Conservation (phyloP, 1,140 invertebrate species). For the Pollicipes pollicipes region DNA sequence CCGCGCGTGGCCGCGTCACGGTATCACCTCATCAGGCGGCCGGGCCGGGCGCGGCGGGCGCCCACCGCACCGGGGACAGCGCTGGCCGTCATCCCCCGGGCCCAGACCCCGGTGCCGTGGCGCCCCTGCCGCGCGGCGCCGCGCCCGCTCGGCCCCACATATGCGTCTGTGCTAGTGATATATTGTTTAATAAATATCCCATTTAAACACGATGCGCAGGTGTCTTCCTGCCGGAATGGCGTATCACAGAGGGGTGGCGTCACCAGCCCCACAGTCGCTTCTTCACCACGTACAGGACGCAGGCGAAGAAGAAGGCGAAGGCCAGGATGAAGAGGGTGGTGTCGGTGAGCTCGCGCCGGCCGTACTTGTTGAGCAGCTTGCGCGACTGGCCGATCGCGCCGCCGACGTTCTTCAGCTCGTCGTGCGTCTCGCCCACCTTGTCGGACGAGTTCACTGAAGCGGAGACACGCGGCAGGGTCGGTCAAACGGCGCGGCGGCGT, state of each 20-base stretch:
- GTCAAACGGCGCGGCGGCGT: no score
- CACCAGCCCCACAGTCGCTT: constrained; percentile 4
- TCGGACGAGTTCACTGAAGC: constrained; percentile 26
- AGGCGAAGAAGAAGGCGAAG: constrained; percentile 77
- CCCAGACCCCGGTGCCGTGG: no score
- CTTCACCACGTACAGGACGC: constrained; percentile 5
- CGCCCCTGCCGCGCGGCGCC: no score
- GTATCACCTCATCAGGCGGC: neutral
- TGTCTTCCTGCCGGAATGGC: neutral
- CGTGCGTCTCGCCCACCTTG: constrained; percentile 44
- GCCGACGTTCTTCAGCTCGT: constrained; percentile 67
- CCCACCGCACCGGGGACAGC: no score
- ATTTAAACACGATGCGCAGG: neutral
- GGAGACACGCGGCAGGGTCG: constrained; percentile 8
- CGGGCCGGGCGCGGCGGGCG: no score
- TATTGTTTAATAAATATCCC: neutral
- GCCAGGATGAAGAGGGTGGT: constrained; percentile 79
- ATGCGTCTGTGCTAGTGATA: neutral
- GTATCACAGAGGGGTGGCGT: neutral
- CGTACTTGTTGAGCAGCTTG: constrained; percentile 83
- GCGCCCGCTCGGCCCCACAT: neutral
- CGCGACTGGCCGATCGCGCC: constrained; percentile 70
- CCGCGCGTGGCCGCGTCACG: no score
- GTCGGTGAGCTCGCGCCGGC: constrained; percentile 79
- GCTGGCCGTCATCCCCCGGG: neutral